Base-by-base conservation (phyloP, 2,797 vertebrate genomes). In the Enteromius thamalakanensis region DNA sequence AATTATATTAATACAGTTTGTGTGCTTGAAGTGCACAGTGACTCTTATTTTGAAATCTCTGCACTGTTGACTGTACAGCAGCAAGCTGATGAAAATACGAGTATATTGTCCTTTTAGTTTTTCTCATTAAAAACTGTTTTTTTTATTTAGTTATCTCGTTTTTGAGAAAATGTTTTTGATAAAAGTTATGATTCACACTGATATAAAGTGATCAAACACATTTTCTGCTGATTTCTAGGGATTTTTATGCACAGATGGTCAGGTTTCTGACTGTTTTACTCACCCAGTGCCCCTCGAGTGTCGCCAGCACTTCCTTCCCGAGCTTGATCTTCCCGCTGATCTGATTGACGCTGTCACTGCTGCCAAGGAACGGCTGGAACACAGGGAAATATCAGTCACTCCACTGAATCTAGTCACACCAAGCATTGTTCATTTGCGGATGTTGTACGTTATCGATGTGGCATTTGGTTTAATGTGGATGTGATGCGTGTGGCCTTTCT, bases 251-350 rank as follows among this genome's bases (percentile, higher is more conserved):
- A 23, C 23, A 62, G 58, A 29, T 3, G 26, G 58, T 62, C 23
- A 15, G 26, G 26, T 62, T 64, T 64, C 3, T 15, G 60, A 32
- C 60, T 8, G 6, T 32, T 34, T 1, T 64, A 93, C 96, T 96
- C 92, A 99, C 98, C 98, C 98, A 99, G 85, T 99, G 97, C 68
- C 98, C 98, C 85, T 99, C 97, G 81, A 99, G 92, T 34, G 96
- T 95, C 29, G 97, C 97, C 84, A 99, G 90, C 87, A 98, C 97
- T 93, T 99, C 98, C 91, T 98, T 99, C 77, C 98, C 97, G 90
- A 99, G 93, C 89, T 99, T 99, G 89, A 99, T 98, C 93, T 97
- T 99, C 47, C 98, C 98, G 84, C 92, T 95, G 94, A 99, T 93
- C 94, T 98, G 96, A 92, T 99, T 99, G 90, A 99, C 97, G 67